Conservation (phyloP, 2,888 invertebrate genomes). For the Caenorhabditis angaria region DNA sequence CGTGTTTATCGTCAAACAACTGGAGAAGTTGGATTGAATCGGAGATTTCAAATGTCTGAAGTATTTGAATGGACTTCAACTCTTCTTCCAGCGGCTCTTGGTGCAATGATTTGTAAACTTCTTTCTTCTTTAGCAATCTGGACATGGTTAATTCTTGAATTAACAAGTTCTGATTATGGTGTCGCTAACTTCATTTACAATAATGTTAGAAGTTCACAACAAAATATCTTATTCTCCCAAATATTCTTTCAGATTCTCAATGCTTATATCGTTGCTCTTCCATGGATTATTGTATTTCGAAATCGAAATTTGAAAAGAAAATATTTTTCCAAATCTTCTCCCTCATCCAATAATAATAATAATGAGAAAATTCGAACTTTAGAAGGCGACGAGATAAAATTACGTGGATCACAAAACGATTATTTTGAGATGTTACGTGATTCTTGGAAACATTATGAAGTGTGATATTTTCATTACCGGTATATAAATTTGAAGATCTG, state of each 20-base stretch:
- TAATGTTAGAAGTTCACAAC: slow-evolving; percentile 16
- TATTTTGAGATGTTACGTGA: slow-evolving; percentile 20
- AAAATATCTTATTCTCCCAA: not conserved
- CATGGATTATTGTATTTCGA: slow-evolving; percentile 23
- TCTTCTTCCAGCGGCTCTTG: slow-evolving; percentile 23
- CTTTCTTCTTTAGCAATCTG: slow-evolving; percentile 31
- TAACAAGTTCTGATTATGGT: slow-evolving; percentile 33
- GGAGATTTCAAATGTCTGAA: slow-evolving; percentile 39
- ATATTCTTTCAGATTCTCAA: slow-evolving; percentile 26
- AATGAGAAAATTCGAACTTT: slow-evolving; percentile 21
- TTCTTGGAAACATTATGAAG: not conserved
- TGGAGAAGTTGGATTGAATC: slow-evolving; percentile 13
- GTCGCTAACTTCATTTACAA: slow-evolving; percentile 35
- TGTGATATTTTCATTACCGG: not conserved
- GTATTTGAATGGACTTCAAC: slow-evolving; percentile 30
- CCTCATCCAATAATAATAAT: too few species aligned
- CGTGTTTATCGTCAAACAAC: slow-evolving; percentile 18
- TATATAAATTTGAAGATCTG: not conserved
- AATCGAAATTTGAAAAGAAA: slow-evolving; percentile 17
- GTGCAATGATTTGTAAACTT: slow-evolving; percentile 21
- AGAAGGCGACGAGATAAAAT: slow-evolving; percentile 26
- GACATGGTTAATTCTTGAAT: slow-evolving; percentile 25
- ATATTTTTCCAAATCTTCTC: slow-evolving; percentile 9
- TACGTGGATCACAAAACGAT: slow-evolving; percentile 28
- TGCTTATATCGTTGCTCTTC: slow-evolving; percentile 23